Evolutionary conservation across 1,140 invertebrate genomes (phyloP).

Genomic region (Lordiphosa clarofinis): DNA sequence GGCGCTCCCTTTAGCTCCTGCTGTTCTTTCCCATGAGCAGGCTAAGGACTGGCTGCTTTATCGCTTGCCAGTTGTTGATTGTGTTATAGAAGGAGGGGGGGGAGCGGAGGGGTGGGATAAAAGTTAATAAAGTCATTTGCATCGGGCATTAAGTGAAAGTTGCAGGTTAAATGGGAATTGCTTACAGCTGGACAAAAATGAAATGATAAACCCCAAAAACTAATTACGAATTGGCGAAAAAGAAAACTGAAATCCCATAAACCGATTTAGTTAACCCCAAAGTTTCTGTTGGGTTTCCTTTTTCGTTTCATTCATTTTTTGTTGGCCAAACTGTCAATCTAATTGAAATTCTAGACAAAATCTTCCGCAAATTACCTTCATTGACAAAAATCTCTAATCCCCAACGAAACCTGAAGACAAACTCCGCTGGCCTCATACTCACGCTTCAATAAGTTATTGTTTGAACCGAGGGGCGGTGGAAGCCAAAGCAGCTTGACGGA

Average conservation of each 20-base stretch:
- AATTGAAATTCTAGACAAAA: constrained; percentile 79
- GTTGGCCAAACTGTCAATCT: constrained; percentile 55
- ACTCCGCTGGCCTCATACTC: constrained; percentile 16
- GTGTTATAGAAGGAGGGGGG: constrained; percentile 39
- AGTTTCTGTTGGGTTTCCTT: constrained; percentile 7
- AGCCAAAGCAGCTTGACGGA: constrained; percentile 30
- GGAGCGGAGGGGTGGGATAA: not conserved
- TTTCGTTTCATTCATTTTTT: constrained; percentile 1
- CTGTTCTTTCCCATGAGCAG: constrained; percentile 10
- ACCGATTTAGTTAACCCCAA: constrained; percentile 26
- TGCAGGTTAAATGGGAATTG: constrained; percentile 14
- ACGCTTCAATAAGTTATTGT: constrained; percentile 43
- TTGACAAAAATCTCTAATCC: constrained; percentile 79
- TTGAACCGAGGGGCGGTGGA: constrained; percentile 2
- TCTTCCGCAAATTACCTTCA: constrained; percentile 78
- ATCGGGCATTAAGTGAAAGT: constrained; percentile 64
- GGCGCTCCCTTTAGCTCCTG: constrained; percentile 23
- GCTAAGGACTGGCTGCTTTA: constrained; percentile 14
- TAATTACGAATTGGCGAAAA: constrained; percentile 19
- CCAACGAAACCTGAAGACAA: constrained; percentile 49
- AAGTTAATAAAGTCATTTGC: constrained; percentile 78
- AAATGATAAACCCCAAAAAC: constrained; percentile 10
- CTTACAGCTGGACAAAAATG: not conserved
- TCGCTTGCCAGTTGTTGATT: constrained; percentile 59
- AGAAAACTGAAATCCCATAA: constrained; percentile 29